A percentile compares a stretch with the other conserved stretches of the same genome.
Evolutionary conservation across 2,797 vertebrate genomes (phyloP).

Genomic region (Characodon lateralis): DNA sequence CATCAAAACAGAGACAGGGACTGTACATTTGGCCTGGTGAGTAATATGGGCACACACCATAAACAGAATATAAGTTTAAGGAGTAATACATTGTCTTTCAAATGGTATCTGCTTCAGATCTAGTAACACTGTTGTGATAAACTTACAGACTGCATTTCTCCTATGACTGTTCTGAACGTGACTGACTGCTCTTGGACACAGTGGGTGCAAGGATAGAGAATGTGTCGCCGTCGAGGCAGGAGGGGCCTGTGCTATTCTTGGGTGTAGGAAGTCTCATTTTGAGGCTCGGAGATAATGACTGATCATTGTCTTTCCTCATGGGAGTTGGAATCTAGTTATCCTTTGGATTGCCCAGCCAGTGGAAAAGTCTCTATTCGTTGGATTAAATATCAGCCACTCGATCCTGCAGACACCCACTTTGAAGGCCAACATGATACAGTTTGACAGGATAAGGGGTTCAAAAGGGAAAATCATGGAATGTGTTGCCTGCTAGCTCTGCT

Average conservation of each 20-base stretch:
- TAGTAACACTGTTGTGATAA: conserved; percentile 82
- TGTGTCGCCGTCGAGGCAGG: conserved; percentile 69
- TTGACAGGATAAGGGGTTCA: conserved; percentile 66
- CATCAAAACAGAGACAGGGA: conserved; percentile 90
- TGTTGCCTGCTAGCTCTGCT: conserved; percentile 59
- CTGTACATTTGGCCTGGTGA: conserved; percentile 89
- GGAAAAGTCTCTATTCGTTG: conserved; percentile 71
- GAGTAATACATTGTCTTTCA: conserved; percentile 83
- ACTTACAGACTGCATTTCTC: conserved; percentile 68
- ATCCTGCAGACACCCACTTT: conserved; percentile 73
- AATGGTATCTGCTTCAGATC: conserved; percentile 78
- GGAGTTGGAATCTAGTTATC: conserved; percentile 77
- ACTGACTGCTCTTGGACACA: conserved; percentile 68
- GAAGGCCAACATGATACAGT: conserved; percentile 75
- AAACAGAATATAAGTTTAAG: conserved; percentile 81
- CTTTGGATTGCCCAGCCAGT: conserved; percentile 73
- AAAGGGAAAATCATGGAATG: conserved; percentile 76
- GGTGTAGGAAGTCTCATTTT: conserved; percentile 74
- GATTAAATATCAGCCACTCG: conserved; percentile 78
- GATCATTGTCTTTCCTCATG: conserved; percentile 72
- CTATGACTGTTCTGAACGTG: conserved; percentile 68
- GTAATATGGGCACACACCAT: conserved; percentile 86
- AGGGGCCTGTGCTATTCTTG: conserved; percentile 74
- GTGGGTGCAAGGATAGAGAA: conserved; percentile 71
- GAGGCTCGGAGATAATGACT: conserved; percentile 76